Conservation (phyloP, 2,797 vertebrate genomes). For the Megaceryle alcyon region DNA sequence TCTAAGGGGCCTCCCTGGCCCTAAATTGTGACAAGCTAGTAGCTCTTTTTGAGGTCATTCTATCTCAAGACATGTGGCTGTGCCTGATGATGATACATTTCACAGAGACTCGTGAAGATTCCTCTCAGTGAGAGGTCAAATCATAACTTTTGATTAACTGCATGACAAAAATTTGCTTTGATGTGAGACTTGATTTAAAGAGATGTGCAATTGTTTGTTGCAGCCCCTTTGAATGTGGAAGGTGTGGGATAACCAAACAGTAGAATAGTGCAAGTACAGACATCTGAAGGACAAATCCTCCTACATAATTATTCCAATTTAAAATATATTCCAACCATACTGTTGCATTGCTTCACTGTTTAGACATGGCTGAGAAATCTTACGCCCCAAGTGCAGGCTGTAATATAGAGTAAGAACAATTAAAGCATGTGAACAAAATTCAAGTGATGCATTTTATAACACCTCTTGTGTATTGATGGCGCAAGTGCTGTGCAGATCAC, state of each 20-base stretch:
- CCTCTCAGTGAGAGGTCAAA: background rate
- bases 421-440: background rate
- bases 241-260: background rate
- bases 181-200: background rate
- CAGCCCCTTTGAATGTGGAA: background rate
- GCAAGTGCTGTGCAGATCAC: background rate
- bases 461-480: background rate
- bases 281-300: background rate
- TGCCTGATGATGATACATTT: background rate
- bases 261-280: background rate
- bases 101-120: background rate
- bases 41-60: background rate
- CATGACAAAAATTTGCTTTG: background rate
- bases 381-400: background rate
- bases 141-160: background rate
- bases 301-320: background rate
- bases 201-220: background rate
- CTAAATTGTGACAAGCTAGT: background rate
- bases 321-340: background rate
- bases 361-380: background rate
- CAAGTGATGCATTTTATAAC: background rate
- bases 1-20: no score
- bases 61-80: rapidly evolving
- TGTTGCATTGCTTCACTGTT: background rate
- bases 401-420: background rate